Conservation (phyloP, 1,140 invertebrate species). For the Ganaspis sp. region DNA sequence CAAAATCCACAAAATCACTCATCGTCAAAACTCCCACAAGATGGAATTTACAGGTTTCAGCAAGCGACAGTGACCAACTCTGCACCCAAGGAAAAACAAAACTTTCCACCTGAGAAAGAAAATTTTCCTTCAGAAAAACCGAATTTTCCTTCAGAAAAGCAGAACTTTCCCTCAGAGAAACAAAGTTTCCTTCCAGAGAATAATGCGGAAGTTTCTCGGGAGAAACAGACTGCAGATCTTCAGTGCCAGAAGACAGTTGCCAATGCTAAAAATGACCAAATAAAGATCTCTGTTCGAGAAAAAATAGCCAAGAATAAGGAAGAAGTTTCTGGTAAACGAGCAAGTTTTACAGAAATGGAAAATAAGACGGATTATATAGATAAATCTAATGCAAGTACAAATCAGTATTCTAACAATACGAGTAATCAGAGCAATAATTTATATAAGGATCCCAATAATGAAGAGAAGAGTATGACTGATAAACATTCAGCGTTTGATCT, state of each 20-base stretch:
- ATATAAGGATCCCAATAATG: constrained; percentile 38
- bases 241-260: constrained; percentile 64
- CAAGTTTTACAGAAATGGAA: constrained; percentile 60
- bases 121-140: too few relatives aligned
- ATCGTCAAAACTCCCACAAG: constrained; percentile 40
- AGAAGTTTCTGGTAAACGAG: constrained; percentile 64
- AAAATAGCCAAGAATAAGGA: constrained; percentile 64
- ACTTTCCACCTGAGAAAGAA: constrained; percentile 38
- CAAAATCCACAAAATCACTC: constrained; percentile 35
- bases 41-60: constrained; percentile 60
- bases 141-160: not conserved
- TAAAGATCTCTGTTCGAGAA: constrained; percentile 62
- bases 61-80: constrained; percentile 57
- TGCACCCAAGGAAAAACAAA: constrained; percentile 39
- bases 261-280: constrained; percentile 68
- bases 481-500: constrained; percentile 20
- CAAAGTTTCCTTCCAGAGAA: constrained; percentile 39
- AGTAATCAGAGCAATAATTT: constrained; percentile 37
- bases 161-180: constrained; percentile 40
- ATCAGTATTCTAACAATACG: constrained; percentile 34
- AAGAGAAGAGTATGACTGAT: constrained; percentile 46
- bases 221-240: constrained; percentile 53
- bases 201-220: constrained; percentile 45
- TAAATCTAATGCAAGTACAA: constrained; percentile 42
- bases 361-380: constrained; percentile 54